These are phyloP conservation scores for Hymenochirus boettgeri DNA, from an alignment of 2,113 vertebrate genomes.

Conservation along the genomic window DNA sequence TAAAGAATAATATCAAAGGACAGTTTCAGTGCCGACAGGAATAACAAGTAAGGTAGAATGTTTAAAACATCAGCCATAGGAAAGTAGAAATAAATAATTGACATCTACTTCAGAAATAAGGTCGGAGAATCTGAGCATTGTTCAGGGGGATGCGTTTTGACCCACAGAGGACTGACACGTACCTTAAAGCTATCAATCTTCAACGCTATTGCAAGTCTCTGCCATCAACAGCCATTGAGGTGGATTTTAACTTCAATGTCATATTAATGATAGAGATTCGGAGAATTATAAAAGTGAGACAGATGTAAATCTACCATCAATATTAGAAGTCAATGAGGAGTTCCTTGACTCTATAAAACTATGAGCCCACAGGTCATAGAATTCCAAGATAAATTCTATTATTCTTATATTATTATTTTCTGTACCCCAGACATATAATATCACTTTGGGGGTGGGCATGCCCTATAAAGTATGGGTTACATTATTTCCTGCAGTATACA, in stretches of 20 bases:
- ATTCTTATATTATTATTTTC: no score
- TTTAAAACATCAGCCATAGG: constrained; percentile 42
- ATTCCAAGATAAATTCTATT: no score
- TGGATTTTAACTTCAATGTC: constrained; percentile 35
- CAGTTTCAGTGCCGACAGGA: constrained; percentile 37
- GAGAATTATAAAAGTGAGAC: constrained; percentile 33
- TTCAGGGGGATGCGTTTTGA: constrained; percentile 19
- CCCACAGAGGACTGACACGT: constrained; percentile 13
- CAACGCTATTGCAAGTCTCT: constrained; percentile 17
- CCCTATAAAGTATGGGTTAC: no score
- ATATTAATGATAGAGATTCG: constrained; percentile 31
- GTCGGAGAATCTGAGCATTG: constrained; percentile 34
- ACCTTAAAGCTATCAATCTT: constrained; percentile 35
- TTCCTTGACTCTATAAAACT: no score
- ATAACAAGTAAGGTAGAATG: constrained; percentile 41
- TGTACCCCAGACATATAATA: no score
- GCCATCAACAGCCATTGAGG: constrained; percentile 29
- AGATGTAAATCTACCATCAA: no score
- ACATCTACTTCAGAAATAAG: constrained; percentile 39
- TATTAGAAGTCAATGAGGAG: no score
- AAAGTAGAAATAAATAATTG: constrained; percentile 42
- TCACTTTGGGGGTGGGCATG: no score
- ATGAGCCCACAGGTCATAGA: no score
- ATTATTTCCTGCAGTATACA: no score
- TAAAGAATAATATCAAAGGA: constrained; percentile 44